phyloP scores from a whole-genome alignment of 2,888 invertebrate species.

The Phlogophora meticulosa region DNA sequence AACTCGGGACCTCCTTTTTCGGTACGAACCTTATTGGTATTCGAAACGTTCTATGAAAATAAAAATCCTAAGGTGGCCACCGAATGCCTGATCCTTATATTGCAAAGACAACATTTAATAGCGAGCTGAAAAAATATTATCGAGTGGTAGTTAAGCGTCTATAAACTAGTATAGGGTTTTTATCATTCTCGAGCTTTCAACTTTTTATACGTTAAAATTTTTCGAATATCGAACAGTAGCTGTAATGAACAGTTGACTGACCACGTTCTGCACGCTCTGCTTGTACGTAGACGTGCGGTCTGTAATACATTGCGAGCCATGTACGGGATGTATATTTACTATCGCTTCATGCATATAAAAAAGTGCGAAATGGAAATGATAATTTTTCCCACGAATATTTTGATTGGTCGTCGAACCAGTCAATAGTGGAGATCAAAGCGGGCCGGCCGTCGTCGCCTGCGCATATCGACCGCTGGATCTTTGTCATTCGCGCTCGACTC shows the following conservation, averaged over 20 bases:
- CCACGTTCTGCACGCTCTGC: conserved; percentile 38
- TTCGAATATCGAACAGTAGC: conserved; percentile 66
- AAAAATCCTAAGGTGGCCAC: conserved; percentile 84
- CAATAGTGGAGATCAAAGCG: conserved; percentile 84
- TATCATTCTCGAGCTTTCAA: conserved; percentile 69
- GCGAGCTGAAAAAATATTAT: conserved; percentile 79
- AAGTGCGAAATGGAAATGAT: conserved; percentile 57
- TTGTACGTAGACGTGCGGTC: conserved; percentile 45
- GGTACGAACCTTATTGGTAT: conserved; percentile 81
- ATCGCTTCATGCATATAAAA: conserved; percentile 41
- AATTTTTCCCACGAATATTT: conserved; percentile 79
- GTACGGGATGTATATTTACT: conserved; percentile 49
- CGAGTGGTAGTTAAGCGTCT: conserved; percentile 73
- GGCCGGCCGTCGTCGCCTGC: conserved; percentile 77
- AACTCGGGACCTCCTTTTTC: conserved; percentile 82
- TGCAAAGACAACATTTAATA: conserved; percentile 85
- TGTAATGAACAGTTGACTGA: conserved; percentile 58
- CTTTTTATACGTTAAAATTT: conserved; percentile 70
- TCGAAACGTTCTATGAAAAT: conserved; percentile 82
- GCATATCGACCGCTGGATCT: conserved; percentile 86
- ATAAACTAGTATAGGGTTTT: conserved; percentile 80
- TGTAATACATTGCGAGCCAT: conserved; percentile 46
- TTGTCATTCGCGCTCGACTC: conserved; percentile 86
- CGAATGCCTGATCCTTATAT: conserved; percentile 87
- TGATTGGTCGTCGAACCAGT: conserved; percentile 87